phyloP scores from a whole-genome alignment of 2,888 invertebrate species.

The Microplitis manilae region DNA sequence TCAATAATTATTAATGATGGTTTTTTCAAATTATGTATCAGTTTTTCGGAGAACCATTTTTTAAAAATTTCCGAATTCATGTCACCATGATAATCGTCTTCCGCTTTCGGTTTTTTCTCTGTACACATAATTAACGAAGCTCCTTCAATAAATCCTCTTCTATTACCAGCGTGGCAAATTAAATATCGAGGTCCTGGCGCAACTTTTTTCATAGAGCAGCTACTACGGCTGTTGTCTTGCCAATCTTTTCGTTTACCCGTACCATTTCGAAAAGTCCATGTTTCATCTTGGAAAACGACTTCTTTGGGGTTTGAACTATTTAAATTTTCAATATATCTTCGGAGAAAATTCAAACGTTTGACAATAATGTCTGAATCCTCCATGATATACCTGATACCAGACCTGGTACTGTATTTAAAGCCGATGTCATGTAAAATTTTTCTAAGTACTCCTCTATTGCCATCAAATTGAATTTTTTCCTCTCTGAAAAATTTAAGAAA shows the following conservation, averaged over 20 bases:
- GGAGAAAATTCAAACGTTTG: too few relatives aligned
- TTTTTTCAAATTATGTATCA: background rate
- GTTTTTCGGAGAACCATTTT: background rate
- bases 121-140: background rate
- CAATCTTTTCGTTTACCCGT: background rate
- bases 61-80: background rate
- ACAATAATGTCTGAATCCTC: background rate
- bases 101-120: background rate
- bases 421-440: conserved; percentile 8
- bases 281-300: conserved; percentile 10
- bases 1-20: background rate
- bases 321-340: too few relatives aligned
- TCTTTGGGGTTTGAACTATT: background rate
- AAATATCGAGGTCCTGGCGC: background rate
- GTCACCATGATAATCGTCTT: background rate
- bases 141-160: background rate
- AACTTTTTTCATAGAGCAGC: background rate
- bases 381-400: background rate
- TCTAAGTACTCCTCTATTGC: background rate
- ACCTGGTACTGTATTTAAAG: background rate
- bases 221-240: background rate
- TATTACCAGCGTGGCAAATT: background rate
- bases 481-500: conserved; percentile 2
- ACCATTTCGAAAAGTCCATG: background rate
- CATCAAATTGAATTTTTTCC: background rate